A percentile compares a stretch with the other conserved stretches of the same genome.
phyloP scores from a whole-genome alignment of 2,888 invertebrate species.

The Apomyelois bistriatella region DNA sequence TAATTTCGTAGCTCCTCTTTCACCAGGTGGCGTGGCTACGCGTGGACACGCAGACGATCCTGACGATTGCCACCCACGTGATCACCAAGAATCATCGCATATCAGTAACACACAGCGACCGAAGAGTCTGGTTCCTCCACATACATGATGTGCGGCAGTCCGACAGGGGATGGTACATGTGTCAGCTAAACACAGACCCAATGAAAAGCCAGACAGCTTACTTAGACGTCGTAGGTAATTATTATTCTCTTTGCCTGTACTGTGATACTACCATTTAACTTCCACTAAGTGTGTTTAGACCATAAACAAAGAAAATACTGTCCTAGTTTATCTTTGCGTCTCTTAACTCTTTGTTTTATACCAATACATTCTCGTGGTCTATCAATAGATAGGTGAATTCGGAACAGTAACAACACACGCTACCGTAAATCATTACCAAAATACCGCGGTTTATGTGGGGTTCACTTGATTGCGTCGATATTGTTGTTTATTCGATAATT shows the following conservation, averaged over 20 bases:
- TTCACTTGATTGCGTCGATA: too few relatives aligned
- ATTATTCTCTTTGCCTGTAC: neutral
- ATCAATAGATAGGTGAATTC: too few relatives aligned
- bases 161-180: constrained; percentile 95
- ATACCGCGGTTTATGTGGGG: too few relatives aligned
- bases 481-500: too few relatives aligned
- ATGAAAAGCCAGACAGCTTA: constrained; percentile 95
- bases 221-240: constrained; percentile 88
- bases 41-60: constrained; percentile 94
- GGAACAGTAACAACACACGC: too few relatives aligned
- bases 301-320: neutral
- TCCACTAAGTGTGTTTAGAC: neutral
- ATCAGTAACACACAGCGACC: constrained; percentile 90
- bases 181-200: constrained; percentile 95
- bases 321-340: too few relatives aligned
- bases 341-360: too few relatives aligned
- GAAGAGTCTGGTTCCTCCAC: constrained; percentile 92
- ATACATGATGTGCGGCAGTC: constrained; percentile 91
- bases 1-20: too few relatives aligned
- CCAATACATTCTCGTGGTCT: too few relatives aligned
- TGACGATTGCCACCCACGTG: constrained; percentile 93
- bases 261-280: neutral
- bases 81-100: constrained; percentile 95
- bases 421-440: too few relatives aligned
- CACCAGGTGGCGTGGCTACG: constrained; percentile 92